Conservation (phyloP, 2,797 vertebrate genomes). For the Sebastes cheni region DNA sequence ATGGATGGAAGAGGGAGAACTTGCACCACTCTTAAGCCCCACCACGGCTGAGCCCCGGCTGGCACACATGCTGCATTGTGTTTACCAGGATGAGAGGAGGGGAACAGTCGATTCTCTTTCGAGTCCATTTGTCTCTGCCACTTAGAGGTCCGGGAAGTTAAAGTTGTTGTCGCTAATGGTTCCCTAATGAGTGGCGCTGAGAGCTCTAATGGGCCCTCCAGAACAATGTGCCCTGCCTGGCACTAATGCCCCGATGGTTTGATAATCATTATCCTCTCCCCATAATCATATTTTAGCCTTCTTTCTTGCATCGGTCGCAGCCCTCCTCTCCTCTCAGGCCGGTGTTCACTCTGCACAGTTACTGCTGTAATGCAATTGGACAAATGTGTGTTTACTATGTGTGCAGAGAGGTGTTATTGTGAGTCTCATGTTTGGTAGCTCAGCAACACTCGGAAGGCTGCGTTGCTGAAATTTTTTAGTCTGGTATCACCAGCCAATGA, state of each 20-base stretch:
- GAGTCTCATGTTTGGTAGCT: slow-evolving; percentile 6
- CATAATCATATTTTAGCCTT: slow-evolving; percentile 64
- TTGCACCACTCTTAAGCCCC: background rate
- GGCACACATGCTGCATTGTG: slow-evolving; percentile 58
- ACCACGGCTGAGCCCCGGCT: background rate
- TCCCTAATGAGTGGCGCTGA: slow-evolving; percentile 61
- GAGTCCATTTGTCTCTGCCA: slow-evolving; percentile 67
- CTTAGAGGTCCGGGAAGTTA: slow-evolving; percentile 64
- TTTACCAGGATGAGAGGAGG: slow-evolving; percentile 26
- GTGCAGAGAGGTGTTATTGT: background rate
- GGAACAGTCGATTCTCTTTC: slow-evolving; percentile 30
- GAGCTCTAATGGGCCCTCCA: slow-evolving; percentile 68
- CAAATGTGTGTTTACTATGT: slow-evolving; percentile 15
- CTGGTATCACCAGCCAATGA: background rate
- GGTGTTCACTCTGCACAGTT: background rate
- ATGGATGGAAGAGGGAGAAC: slow-evolving; percentile 21
- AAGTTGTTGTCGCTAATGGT: slow-evolving; percentile 72
- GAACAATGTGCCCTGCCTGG: slow-evolving; percentile 48
- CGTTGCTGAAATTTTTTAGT: slow-evolving; percentile 26
- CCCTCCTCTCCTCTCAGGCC: slow-evolving; percentile 4
- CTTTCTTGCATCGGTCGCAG: slow-evolving; percentile 22
- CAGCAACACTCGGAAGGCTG: background rate
- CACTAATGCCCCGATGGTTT: slow-evolving; percentile 66
- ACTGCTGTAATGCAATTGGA: background rate
- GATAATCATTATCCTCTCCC: slow-evolving; percentile 54